Evolutionary conservation across 2,797 vertebrate species (phyloP), one percentile per base, ranked within the genome.

Genomic region (Mico argentatus): DNA sequence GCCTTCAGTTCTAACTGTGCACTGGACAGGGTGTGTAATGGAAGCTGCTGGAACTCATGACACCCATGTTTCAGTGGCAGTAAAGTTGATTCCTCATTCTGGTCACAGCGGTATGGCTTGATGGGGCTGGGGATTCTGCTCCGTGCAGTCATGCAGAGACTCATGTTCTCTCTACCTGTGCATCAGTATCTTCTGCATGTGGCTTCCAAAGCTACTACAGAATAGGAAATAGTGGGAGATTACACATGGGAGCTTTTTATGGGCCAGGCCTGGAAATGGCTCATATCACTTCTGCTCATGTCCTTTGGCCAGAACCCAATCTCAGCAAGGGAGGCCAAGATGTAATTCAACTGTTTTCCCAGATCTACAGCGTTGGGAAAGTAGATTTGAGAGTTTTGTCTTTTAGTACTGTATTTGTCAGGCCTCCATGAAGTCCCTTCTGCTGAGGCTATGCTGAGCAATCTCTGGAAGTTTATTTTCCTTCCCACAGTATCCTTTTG

Each of bases 331-430:
- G 30, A 57, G 17, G 57, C 39, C 24, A 15, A 46, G 36, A 87
- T 50, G 7, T 84, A 59, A 33, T 15, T 64, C 55, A 48, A 72
- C 36, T 94, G 7, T 75, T 76, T 33, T 4, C 8, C 20, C 85
- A 52, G 30, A 52, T 44, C 44, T 80, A 70, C 36, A 39, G 2
- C 2, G 24, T 91, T 61, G 27, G 73, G 7, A 14, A 94, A 67
- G 26, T 91, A 19, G 15, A 48, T 64, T 11, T 44, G 75, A 95
- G 80, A 95, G n/a, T 41, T 96, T 86, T 83, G 22, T 59, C 89
- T 27, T 12, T 55, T 33, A 59, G 30, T 20, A 24, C 46, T 82
- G 86, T 67, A n/a, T 39, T 88, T 89, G 12, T 44, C 90, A 93
- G 75, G 36, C 8, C 52, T 84, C 41, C 3, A 3, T 5, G 46